Evolutionary conservation across 2,113 vertebrate species (phyloP).

Genomic region (Anthoscopus minutus): DNA sequence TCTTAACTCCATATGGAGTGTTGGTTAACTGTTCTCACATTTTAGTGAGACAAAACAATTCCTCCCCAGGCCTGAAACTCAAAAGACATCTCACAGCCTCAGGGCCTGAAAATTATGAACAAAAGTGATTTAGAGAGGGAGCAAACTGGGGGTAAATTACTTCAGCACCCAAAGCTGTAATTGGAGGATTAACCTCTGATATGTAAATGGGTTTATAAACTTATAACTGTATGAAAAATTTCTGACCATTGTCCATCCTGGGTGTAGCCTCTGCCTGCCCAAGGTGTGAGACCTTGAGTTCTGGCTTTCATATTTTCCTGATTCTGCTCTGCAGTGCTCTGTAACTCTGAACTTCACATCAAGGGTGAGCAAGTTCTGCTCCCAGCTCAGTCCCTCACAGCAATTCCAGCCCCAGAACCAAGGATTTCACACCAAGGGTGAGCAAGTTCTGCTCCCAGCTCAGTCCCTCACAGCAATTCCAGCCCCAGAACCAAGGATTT

Average conservation of each 20-base stretch:
- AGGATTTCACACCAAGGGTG: too few species aligned
- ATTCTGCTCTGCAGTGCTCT: too few species aligned
- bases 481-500: too few species aligned
- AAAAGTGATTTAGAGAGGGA: background rate
- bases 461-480: too few species aligned
- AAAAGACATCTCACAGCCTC: background rate
- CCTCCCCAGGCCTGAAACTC: background rate
- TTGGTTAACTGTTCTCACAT: too few species aligned
- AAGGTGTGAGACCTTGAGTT: background rate
- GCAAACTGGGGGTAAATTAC: background rate
- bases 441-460: too few species aligned
- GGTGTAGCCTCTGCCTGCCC: background rate
- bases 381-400: background rate
- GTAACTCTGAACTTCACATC: background rate
- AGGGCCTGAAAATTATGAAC: background rate
- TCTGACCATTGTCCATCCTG: accelerated
- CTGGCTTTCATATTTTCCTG: background rate
- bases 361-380: background rate
- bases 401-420: background rate
- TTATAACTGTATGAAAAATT: background rate
- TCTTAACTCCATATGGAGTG: background rate
- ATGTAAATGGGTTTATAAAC: background rate
- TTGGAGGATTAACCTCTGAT: background rate
- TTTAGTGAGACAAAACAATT: background rate
- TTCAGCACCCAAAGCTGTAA: background rate